Base-by-base conservation (phyloP, 2,113 vertebrate genomes). In the Albula goreensis region DNA sequence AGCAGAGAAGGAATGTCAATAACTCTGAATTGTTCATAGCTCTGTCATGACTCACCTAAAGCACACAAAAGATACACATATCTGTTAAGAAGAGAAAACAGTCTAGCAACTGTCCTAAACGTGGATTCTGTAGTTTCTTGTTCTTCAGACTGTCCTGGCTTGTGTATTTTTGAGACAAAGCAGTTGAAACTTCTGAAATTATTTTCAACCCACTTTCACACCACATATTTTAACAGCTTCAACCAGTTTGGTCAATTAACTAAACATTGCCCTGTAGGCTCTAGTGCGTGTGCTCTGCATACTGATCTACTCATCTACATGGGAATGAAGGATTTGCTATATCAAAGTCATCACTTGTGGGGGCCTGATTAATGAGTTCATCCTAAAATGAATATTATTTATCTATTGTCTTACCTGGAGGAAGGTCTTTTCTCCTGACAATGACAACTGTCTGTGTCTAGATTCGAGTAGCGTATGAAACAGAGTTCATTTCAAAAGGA, bases 201-300 rank as follows among this genome's bases (percentile, higher is more conserved):
- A 70, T 77, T 80, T 66, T 66, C 17, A 17, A 50, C 13, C 63
- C 49, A 50, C n/a, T 53, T 77, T 57, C 4, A 22, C 66, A 83
- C 81, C n/a, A 51, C 56, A 9, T 60, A 41, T 83, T 41, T 82
- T 78, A 78, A 74, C 82, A 77, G 50, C 81, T 82, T 48, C 49
- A 49, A 81, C 79, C 50, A 82, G 50, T 41, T 7, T 86, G 57
- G 56, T 81, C 57, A 86, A 81, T 81, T 81, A 81, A 81, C 56
- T 86, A 50, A 51, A 57, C 80, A 83, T 25, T 31, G 31, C 80
- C 51, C 66, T 77, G 4, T 83, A 66, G 81, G 50, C 52, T 78
- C 66, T 25, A 80, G 22, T 19, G 50, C 83, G 79, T 51, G 15
- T 50, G 41, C 7, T 15, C 51, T 83, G 81, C 70, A 86, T 86